Evolutionary conservation across 2,797 vertebrate genomes (phyloP), one percentile per base, ranked within the genome.

Genomic region (Chromis chromis): DNA sequence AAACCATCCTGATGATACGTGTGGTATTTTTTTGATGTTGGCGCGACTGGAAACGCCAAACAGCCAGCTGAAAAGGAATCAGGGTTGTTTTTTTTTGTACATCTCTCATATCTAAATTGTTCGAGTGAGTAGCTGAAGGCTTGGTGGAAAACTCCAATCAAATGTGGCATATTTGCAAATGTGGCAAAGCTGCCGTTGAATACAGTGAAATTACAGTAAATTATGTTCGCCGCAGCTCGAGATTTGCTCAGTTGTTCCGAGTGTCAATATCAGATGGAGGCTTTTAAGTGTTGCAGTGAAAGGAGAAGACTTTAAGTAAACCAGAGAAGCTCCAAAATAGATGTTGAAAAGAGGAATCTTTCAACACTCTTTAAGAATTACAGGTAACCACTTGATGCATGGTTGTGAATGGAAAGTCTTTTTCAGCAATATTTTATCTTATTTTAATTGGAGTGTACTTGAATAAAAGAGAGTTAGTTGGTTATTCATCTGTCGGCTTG

Each of bases 91-190:
- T 25, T 17, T 24, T 59, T 27, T 19, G 2, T 9, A 13, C 17
- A 5, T 31, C 16, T 49, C 22, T 0, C 44, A 72, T 61, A 56
- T 65, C 62, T 59, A 22, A 63, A 61, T 49, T 28, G 21, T n/a
- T n/a, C 19, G 52, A 44, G 31, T 42, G 48, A 52, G 21, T 36
- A 44, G 24, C 55, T 61, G 21, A 54, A 65, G 48, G 65, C 31
- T 54, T 49, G 42, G 16, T 53, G 73, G 48, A 77, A 21, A 21
- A 55, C 54, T 1, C 17, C 56, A 78, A 70, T 70, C 25, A 49
- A 70, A 81, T 7, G 66, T 50, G 69, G 39, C 8, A 17, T 33
- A 16, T 81, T 36, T 84, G 40, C 44, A 58, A 60, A 65, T 44
- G 63, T 54, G 19, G 60, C 14, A 6, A 33, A 64, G 16, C 44